Percentiles rank a stretch among this genome's conserved stretches.
Evolutionary conservation across 2,888 invertebrate genomes (phyloP).

Genomic region (Aelia acuminata): DNA sequence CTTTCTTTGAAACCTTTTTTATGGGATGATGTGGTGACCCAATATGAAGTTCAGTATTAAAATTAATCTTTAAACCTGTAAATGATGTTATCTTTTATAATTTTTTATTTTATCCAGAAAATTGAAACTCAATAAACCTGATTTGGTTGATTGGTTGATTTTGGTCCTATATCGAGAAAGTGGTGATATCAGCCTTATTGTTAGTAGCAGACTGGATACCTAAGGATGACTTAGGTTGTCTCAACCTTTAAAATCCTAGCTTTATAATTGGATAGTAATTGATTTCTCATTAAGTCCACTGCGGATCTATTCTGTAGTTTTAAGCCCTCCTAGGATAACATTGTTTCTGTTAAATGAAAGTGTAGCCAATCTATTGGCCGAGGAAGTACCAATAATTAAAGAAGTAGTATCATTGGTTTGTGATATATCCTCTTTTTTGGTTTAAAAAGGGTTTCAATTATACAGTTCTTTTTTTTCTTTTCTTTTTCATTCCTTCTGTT

Average conservation of each 20-base stretch:
- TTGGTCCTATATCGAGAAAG: constrained; percentile 48
- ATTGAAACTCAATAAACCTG: not conserved
- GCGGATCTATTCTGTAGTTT: too few species aligned
- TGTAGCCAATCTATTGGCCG: too few species aligned
- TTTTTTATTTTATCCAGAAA: not conserved
- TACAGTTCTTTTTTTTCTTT: too few species aligned
- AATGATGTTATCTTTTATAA: not conserved
- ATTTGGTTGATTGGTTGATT: constrained; percentile 44
- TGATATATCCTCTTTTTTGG: too few species aligned
- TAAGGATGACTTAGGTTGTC: too few species aligned
- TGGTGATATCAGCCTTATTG: constrained; percentile 61
- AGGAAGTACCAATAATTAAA: too few species aligned
- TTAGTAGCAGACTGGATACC: constrained; percentile 57
- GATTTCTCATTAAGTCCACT: not conserved
- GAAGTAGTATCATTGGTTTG: too few species aligned
- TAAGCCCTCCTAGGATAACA: too few species aligned
- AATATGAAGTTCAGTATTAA: not conserved
- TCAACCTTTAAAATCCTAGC: too few species aligned
- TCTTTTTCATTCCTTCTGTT: too few species aligned
- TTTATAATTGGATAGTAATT: not conserved
- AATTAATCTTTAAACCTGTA: not conserved
- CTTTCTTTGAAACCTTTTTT: not conserved
- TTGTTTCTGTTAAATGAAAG: too few species aligned
- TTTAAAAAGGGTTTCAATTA: too few species aligned
- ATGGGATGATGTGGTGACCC: not conserved